A percentile compares a stretch with the other conserved stretches of the same genome.
These are phyloP conservation scores for Chrysodeixis includens DNA, from an alignment of 2,888 invertebrate species.

Conservation along the genomic window DNA sequence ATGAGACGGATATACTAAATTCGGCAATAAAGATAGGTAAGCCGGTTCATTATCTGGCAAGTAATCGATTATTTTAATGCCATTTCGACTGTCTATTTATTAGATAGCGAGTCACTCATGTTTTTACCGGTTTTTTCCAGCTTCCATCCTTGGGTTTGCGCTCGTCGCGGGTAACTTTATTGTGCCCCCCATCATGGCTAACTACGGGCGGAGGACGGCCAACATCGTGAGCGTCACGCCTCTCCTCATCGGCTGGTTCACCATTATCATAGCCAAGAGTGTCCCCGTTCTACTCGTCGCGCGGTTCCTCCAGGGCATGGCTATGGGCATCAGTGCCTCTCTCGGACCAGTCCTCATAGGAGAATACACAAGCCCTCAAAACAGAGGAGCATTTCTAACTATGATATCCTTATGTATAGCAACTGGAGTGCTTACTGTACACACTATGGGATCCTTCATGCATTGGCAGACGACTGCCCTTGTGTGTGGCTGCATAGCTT, in stretches of 20 bases:
- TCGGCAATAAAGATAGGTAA: neutral
- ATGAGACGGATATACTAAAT: neutral
- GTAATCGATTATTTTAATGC: neutral
- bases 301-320: constrained; percentile 76
- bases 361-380: constrained; percentile 87
- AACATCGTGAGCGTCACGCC: constrained; percentile 81
- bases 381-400: constrained; percentile 89
- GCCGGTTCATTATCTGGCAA: neutral
- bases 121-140: constrained; percentile 59
- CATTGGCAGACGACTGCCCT: constrained; percentile 87
- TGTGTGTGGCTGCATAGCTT: constrained; percentile 77
- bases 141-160: constrained; percentile 70
- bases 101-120: neutral
- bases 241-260: constrained; percentile 85
- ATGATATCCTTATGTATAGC: constrained; percentile 88
- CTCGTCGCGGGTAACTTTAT: constrained; percentile 70
- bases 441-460: constrained; percentile 89
- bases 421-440: constrained; percentile 88
- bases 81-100: neutral
- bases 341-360: constrained; percentile 83
- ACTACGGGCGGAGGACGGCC: constrained; percentile 84
- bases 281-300: constrained; percentile 71
- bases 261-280: constrained; percentile 70
- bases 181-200: constrained; percentile 80
- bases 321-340: constrained; percentile 83